Evolutionary conservation across 2,888 invertebrate species (phyloP), one percentile per base, ranked within the genome.

Genomic region (Drosophila robusta): DNA sequence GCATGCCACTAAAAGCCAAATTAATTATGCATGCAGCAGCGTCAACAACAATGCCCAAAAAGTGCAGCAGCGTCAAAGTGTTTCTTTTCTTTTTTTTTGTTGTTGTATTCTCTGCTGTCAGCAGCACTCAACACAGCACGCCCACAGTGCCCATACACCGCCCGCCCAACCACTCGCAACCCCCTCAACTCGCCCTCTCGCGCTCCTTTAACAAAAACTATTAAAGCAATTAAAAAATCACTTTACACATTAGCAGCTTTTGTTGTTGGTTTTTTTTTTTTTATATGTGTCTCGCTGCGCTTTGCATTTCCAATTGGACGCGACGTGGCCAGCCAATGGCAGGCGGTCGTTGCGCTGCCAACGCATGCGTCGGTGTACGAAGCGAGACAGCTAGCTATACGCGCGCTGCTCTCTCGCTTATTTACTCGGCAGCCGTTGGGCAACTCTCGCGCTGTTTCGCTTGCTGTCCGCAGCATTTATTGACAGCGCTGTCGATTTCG

Each of bases 21-120:
- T 89, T 86, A 88, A 89, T 87, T 89, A 88, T 88, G 89, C 89
- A 88, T 88, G 75, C 87, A 76, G n/a, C 55, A 63, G 39, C 49
- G 41, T 38, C 44, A 54, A 36, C 51, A 63, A 47, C 47, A 63
- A 64, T 42, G 58, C 46, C 54, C 47, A 66, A 79, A 76, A 62
- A 70, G 45, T 69, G 63, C 68, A 72, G 65, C 52, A 62, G 36
- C 57, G 47, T 55, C 36, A 60, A 62, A 67, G 45, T 63, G 24
- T 41, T 26, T 58, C 18, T 44, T 44, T 29, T 24, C 8, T 14
- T 26, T 26, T 52, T 24, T 29, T 45, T 55, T 52, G 45, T 16
- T 60, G 56, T 51, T 16, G 57, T 8, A 29, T 29, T 29, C 9
- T 9, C 56, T 29, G 18, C 68, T 75, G 76, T 79, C 84, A 79